phyloP scores from a whole-genome alignment of 2,113 vertebrate species.

The Myotis lucifugus region DNA sequence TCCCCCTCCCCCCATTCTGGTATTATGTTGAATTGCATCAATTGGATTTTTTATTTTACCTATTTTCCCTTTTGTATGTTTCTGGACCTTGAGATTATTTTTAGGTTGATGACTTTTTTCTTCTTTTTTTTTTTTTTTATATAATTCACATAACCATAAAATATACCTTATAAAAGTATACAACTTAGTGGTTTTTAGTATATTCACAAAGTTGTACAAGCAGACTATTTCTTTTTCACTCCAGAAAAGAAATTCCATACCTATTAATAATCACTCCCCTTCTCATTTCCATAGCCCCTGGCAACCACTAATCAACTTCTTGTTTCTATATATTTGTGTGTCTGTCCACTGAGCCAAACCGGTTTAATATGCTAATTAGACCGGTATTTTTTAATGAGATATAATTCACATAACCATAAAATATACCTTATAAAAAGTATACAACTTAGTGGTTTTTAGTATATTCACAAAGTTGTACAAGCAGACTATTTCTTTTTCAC shows the following conservation, averaged over 20 bases:
- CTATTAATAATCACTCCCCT: background rate
- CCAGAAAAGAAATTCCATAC: background rate
- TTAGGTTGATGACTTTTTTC: background rate
- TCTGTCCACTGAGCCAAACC: too few relatives aligned
- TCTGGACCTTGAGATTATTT: background rate
- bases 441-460: constrained; percentile 25
- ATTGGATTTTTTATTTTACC: background rate
- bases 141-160: background rate
- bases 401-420: background rate
- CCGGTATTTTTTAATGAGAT: too few relatives aligned
- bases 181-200: constrained; percentile 24
- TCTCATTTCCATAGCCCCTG: background rate
- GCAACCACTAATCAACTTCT: background rate
- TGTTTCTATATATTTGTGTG: background rate
- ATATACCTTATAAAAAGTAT: background rate
- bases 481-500: constrained; percentile 1
- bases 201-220: background rate
- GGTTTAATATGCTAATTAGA: too few relatives aligned
- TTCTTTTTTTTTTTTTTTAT: background rate
- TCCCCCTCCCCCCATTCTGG: background rate
- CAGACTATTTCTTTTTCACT: background rate
- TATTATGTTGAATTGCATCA: background rate
- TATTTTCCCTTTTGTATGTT: constrained; percentile 9
- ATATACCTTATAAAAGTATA: background rate
- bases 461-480: background rate